Percentiles rank a stretch among this genome's conserved stretches.
These are phyloP conservation scores for Lithodes maja DNA, from an alignment of 2,888 invertebrate species.

Conservation along the genomic window DNA sequence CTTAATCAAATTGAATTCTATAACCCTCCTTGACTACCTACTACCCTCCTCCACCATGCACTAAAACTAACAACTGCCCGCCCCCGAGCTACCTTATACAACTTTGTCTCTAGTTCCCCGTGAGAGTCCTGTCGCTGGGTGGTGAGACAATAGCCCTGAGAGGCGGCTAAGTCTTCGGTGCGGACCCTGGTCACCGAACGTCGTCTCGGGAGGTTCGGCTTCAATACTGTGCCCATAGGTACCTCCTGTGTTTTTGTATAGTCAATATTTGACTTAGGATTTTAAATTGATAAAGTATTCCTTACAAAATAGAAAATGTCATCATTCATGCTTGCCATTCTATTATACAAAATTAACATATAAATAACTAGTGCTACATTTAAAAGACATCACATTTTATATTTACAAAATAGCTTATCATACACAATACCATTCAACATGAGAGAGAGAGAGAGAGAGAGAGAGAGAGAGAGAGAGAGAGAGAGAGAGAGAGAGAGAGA, in stretches of 20 bases:
- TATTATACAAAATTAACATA: too few relatives aligned
- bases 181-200: conserved; percentile 90
- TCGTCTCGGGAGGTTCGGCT: conserved; percentile 87
- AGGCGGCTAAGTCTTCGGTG: conserved; percentile 81
- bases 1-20: neutral
- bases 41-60: neutral
- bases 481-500: too few relatives aligned
- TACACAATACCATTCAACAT: too few relatives aligned
- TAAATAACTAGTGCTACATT: too few relatives aligned
- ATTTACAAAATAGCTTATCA: too few relatives aligned
- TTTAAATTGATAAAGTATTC: too few relatives aligned
- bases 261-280: too few relatives aligned
- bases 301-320: too few relatives aligned
- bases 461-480: too few relatives aligned
- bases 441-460: too few relatives aligned
- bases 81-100: conserved; percentile 83
- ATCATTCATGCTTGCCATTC: too few relatives aligned
- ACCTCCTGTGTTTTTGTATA: conserved; percentile 39
- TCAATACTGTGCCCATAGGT: conserved; percentile 74
- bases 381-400: too few relatives aligned
- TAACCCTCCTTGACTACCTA: neutral
- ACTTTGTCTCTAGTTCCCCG: conserved; percentile 93
- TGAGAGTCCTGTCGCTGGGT: conserved; percentile 94
- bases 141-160: conserved; percentile 91
- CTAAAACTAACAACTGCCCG: neutral